Conservation (phyloP, 2,888 invertebrate genomes). For the Eupeodes luniger region DNA sequence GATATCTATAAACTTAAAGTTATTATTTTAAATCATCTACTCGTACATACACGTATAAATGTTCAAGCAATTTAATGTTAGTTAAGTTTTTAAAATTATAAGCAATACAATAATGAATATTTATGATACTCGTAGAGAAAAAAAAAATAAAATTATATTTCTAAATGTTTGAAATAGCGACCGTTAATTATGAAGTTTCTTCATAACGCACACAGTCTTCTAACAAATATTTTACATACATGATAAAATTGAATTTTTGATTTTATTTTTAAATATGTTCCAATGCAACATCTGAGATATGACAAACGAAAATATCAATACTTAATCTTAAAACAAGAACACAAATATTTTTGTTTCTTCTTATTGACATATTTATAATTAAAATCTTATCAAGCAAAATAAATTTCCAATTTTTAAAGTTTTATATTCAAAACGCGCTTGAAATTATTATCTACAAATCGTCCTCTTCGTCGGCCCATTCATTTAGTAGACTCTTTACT, state of each 20-base stretch:
- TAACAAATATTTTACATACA: conserved; percentile 14
- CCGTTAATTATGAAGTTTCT: conserved; percentile 23
- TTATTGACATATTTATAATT: not conserved
- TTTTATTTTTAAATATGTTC: conserved; percentile 2
- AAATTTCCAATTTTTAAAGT: not conserved
- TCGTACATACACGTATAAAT: not conserved
- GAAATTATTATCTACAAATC: conserved; percentile 74
- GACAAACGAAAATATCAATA: not conserved
- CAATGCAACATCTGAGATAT: conserved; percentile 6
- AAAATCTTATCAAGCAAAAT: not conserved
- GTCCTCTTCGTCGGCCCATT: conserved; percentile 83
- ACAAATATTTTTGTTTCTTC: too few relatives aligned
- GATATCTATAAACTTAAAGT: conserved; percentile 16
- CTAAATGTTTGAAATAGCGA: not conserved
- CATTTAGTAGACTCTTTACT: conserved; percentile 82
- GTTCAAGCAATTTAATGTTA: not conserved
- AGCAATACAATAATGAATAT: not conserved
- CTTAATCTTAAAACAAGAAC: not conserved
- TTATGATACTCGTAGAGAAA: not conserved
- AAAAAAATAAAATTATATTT: not conserved
- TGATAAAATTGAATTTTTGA: conserved; percentile 3
- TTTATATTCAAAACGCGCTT: not conserved
- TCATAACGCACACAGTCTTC: conserved; percentile 4
- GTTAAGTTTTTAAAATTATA: not conserved
- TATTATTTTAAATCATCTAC: conserved; percentile 2